Evolutionary conservation across 2,888 invertebrate species (phyloP).

Genomic region (Chironomus riparius): DNA sequence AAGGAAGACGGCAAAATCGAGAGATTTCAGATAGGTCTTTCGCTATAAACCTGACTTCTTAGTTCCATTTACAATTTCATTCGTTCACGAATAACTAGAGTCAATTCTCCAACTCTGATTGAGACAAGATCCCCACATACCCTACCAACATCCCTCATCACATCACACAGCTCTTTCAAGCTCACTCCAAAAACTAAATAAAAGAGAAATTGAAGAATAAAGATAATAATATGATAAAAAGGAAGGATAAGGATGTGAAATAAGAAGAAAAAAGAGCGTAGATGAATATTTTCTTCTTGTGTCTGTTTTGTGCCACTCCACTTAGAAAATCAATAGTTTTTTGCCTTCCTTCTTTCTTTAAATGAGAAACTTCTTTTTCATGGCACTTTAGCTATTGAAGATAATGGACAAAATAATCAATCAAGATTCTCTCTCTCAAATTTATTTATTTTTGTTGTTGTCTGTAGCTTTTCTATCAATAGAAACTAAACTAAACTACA

Average conservation of each 20-base stretch:
- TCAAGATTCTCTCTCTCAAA: neutral
- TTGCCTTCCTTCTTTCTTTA: neutral
- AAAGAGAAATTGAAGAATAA: neutral
- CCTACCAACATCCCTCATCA: neutral
- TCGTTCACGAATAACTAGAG: too few relatives aligned
- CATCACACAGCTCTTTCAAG: neutral
- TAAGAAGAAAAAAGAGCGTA: neutral
- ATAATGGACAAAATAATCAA: neutral
- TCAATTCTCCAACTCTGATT: too few relatives aligned
- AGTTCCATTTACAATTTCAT: too few relatives aligned
- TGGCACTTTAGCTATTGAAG: neutral
- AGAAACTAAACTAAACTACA: too few relatives aligned
- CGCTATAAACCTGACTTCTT: too few relatives aligned
- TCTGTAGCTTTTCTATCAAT: too few relatives aligned
- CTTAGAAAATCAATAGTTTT: neutral
- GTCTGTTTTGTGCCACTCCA: neutral
- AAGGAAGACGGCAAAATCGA: too few relatives aligned
- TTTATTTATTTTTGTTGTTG: too few relatives aligned
- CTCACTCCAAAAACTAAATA: neutral
- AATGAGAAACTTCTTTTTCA: neutral
- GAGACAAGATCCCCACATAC: too few relatives aligned
- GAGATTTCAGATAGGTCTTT: too few relatives aligned
- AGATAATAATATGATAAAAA: neutral
- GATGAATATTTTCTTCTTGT: neutral
- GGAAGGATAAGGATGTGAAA: neutral